Base-by-base conservation (phyloP, 2,113 vertebrate genomes). In the Piaya cayana region DNA sequence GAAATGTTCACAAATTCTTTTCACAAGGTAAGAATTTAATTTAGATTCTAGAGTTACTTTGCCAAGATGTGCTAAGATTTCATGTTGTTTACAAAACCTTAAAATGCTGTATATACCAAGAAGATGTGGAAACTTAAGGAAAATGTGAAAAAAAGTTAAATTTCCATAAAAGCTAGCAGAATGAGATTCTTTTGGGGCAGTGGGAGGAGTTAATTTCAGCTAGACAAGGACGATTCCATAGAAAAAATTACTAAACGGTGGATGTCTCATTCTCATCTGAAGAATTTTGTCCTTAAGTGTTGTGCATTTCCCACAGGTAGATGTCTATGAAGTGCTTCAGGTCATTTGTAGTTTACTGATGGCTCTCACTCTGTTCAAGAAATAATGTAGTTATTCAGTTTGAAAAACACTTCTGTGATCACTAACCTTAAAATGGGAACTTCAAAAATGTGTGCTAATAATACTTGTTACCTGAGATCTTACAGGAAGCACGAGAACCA, bases 1-100 rank as follows among this genome's bases (percentile, higher is more conserved):
- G 99, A 99, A 97, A 98, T 99, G 82, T 99, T 99, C 97, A 97
- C 98, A 83, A 98, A 99, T 80, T 98, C 98, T 70, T 96, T 99
- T 94, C 98, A 98, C 74, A 99, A 99, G 99, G 99, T 99, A 97
- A 96, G 97, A 93, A 74, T 65, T 77, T 52, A 18, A 82, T 92
- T 94, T 79, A 79, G 36, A 74, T 93, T 92, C 77, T 93, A 49
- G n/a, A 42, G 11, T 85, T 86, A 68, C 14, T 89, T 13, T 93
- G 39, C 34, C 43, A 86, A 2, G 78, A 56, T 39, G 15, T 76
- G 15, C 20, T 39, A 67, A 63, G 22, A 59, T 56, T 74, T 92
- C 25, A 12, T 87, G 59, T 21, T 47, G 7, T 59, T 30, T 80
- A 29, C 20, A 69, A 25, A 86, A 47, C 55, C 65, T 80, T 80